Percentiles rank a stretch among this genome's conserved stretches.
Conservation (phyloP, 2,888 invertebrate species). For the Mythimna lalbum region DNA sequence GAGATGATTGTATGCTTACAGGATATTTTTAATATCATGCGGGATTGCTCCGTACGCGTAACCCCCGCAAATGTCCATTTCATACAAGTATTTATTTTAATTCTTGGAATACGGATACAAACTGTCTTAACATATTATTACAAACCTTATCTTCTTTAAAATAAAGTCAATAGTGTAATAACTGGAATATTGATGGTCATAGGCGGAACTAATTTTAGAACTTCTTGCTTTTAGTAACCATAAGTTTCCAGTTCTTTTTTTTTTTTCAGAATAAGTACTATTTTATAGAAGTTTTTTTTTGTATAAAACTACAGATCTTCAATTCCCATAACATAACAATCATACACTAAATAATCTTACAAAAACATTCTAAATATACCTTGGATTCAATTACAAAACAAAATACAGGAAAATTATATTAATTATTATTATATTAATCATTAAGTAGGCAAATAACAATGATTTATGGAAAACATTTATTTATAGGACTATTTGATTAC, state of each 20-base stretch:
- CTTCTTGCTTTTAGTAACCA: not conserved
- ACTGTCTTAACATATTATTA: not conserved
- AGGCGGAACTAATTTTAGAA: conserved; percentile 7
- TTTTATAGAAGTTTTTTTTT: too few species aligned
- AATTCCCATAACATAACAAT: conserved; percentile 10
- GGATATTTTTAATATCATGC: too few species aligned
- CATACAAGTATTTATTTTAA: too few species aligned
- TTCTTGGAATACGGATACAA: too few species aligned
- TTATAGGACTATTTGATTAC: not conserved
- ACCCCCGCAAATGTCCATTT: too few species aligned
- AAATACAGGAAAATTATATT: conserved; percentile 28
- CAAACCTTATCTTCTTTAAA: not conserved
- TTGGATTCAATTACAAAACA: conserved; percentile 14
- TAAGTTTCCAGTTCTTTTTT: not conserved
- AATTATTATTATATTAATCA: conserved; percentile 25
- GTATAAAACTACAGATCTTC: conserved; percentile 41
- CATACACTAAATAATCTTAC: conserved; percentile 21
- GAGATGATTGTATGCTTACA: not conserved
- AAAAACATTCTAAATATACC: conserved; percentile 25
- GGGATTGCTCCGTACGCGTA: too few species aligned
- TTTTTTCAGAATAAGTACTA: too few species aligned
- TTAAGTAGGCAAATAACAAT: conserved; percentile 12
- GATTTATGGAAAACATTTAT: conserved; percentile 6
- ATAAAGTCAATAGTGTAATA: not conserved
- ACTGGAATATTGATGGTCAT: not conserved